Conservation (phyloP, 2,888 invertebrate genomes). For the Ecdyonurus torrentis region DNA sequence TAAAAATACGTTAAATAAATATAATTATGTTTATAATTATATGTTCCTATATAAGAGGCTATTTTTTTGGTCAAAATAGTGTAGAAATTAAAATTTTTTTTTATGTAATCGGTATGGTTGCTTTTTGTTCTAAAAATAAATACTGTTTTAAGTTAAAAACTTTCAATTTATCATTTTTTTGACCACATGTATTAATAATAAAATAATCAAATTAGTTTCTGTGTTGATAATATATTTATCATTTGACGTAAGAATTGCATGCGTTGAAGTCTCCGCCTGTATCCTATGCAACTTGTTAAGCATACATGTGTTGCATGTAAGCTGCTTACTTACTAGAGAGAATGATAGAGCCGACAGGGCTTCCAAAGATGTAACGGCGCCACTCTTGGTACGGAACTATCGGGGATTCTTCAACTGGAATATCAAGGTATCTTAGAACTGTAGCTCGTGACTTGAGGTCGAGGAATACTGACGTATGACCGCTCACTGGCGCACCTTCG, state of each 20-base stretch:
- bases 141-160: too few species aligned
- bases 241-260: too few species aligned
- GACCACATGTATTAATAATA: neutral
- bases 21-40: too few species aligned
- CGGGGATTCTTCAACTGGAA: constrained; percentile 33
- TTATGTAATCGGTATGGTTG: too few species aligned
- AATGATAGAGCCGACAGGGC: constrained; percentile 28
- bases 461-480: constrained; percentile 34
- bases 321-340: constrained; percentile 29
- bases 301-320: neutral
- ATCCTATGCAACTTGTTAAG: neutral
- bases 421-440: constrained; percentile 31
- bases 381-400: constrained; percentile 31
- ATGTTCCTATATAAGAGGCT: too few species aligned
- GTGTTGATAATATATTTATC: too few species aligned
- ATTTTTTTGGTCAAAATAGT: too few species aligned
- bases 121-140: too few species aligned
- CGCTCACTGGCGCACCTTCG: constrained; percentile 33
- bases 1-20: too few species aligned
- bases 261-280: neutral
- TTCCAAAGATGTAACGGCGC: constrained; percentile 34
- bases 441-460: constrained; percentile 34
- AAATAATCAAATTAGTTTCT: neutral
- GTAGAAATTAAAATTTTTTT: too few species aligned
- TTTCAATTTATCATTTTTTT: too few species aligned